Conservation (phyloP, 1,140 invertebrate species). For the Brachionus koreanus region DNA sequence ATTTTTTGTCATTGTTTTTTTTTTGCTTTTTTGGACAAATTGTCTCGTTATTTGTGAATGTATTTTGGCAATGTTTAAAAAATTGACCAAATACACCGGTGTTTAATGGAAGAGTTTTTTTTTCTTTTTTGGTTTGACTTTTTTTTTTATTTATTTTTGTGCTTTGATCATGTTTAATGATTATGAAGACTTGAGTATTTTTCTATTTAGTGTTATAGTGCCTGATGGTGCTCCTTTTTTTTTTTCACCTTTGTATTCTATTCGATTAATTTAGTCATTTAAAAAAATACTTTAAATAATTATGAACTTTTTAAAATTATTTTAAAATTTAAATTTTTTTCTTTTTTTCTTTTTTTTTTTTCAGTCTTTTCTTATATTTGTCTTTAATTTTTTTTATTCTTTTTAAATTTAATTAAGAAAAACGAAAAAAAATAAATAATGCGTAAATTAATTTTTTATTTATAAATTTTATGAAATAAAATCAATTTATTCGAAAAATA, state of each 20-base stretch:
- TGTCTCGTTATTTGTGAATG: not conserved
- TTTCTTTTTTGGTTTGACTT: constrained; percentile 2
- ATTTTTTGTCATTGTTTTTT: not conserved
- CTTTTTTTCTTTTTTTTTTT: constrained; percentile 3
- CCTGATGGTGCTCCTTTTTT: not conserved
- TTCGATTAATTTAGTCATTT: constrained; percentile 15
- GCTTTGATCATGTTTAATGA: constrained; percentile 8
- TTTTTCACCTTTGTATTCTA: not conserved
- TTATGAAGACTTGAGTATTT: constrained; percentile 16
- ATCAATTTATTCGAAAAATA: too few relatives aligned
- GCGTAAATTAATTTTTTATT: not conserved
- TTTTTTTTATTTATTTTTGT: constrained; percentile 12
- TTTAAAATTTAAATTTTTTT: constrained; percentile 22
- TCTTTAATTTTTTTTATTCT: constrained; percentile 12
- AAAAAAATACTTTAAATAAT: constrained; percentile 16
- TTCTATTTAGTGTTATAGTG: constrained; percentile 16
- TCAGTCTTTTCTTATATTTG: constrained; percentile 6
- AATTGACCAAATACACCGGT: not conserved
- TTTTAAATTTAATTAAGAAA: constrained; percentile 7
- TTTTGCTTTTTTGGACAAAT: not conserved
- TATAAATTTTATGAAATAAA: too few relatives aligned
- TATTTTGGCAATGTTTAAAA: not conserved
- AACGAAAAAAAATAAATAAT: constrained; percentile 17
- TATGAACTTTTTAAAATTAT: constrained; percentile 23
- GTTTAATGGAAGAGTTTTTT: constrained; percentile 1